These are phyloP conservation scores for Oopsacas minuta DNA, from an alignment of 37 sponge, comb jelly and placozoan genomes.

Conservation along the genomic window DNA sequence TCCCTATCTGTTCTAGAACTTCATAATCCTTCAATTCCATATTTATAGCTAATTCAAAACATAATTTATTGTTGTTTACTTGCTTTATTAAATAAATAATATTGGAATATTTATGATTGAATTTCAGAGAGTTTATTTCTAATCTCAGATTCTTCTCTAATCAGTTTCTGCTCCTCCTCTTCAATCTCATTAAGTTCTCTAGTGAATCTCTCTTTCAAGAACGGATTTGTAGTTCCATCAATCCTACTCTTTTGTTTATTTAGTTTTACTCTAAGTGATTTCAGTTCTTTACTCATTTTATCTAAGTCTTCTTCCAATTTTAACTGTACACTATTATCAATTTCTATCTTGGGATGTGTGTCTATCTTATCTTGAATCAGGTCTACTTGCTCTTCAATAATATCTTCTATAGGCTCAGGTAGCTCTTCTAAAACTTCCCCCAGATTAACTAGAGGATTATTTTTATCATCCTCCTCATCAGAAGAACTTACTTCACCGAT, in stretches of 20 bases:
- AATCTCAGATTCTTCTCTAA: not conserved
- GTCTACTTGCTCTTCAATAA: not conserved
- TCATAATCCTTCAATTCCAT: constrained; percentile 46
- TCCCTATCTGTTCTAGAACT: constrained; percentile 45
- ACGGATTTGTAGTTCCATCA: not conserved
- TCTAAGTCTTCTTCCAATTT: not conserved
- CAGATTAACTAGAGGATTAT: not conserved
- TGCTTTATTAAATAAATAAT: not conserved
- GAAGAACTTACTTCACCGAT: not conserved
- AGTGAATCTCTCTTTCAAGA: constrained; percentile 9
- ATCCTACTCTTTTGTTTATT: not conserved
- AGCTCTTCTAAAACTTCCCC: not conserved
- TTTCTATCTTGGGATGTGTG: not conserved
- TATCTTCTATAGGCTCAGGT: not conserved
- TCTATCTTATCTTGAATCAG: not conserved
- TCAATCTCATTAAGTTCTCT: not conserved
- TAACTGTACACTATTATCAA: not conserved
- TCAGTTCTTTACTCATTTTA: not conserved
- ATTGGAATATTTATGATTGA: not conserved
- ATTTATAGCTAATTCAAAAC: not conserved
- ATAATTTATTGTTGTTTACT: not conserved
- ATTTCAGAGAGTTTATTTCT: not conserved
- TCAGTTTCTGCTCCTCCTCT: not conserved
- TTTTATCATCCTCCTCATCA: not conserved
- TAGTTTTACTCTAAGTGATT: not conserved